These are phyloP conservation scores for Amiota mariae DNA, from an alignment of 2,888 invertebrate genomes.

Conservation along the genomic window DNA sequence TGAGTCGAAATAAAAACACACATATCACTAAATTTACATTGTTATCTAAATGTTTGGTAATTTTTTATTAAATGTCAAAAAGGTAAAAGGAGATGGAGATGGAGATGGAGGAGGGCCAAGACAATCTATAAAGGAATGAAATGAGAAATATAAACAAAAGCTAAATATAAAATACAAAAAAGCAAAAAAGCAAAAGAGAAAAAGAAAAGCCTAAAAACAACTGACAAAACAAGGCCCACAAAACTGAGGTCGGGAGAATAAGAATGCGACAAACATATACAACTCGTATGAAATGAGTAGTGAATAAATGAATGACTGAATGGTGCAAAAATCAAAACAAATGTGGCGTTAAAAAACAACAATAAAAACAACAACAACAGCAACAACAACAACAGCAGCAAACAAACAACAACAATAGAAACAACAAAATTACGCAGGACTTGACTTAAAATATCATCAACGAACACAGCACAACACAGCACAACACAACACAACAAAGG, in stretches of 20 bases:
- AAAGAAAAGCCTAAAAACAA: conserved; percentile 3
- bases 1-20: conserved; percentile 17
- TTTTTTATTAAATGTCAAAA: conserved; percentile 21
- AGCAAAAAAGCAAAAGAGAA: conserved; percentile 10
- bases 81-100: not conserved
- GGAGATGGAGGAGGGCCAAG: too few relatives aligned
- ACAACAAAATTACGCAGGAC: conserved; percentile 5
- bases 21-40: conserved; percentile 33
- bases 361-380: not conserved
- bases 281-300: too few relatives aligned
- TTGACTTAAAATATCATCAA: not conserved
- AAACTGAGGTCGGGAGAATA: too few relatives aligned
- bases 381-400: too few relatives aligned
- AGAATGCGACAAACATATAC: too few relatives aligned
- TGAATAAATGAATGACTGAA: conserved; percentile 1
- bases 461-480: not conserved
- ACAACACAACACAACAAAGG: not conserved
- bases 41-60: conserved; percentile 33
- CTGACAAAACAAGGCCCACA: too few relatives aligned
- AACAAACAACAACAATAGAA: not conserved
- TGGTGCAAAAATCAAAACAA: conserved; percentile 27
- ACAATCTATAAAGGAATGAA: too few relatives aligned
- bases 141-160: not conserved
- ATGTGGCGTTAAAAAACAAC: conserved; percentile 28
- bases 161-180: not conserved